Evolutionary conservation across 2,888 invertebrate species (phyloP), one percentile per base, ranked within the genome.

Genomic region (Plagodis pulveraria): DNA sequence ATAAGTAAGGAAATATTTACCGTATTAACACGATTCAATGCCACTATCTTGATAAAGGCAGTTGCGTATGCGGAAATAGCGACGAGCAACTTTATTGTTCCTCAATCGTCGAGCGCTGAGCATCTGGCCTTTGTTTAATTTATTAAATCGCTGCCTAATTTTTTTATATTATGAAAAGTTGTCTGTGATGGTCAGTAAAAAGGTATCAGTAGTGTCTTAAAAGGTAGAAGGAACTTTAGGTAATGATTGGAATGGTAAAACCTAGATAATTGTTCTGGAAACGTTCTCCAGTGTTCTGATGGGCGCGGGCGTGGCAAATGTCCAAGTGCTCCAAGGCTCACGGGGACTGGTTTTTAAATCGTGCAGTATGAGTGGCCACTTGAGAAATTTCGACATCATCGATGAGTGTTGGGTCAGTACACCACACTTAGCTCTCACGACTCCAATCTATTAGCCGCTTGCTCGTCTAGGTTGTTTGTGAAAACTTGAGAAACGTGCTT

Each of bases 231-330:
- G 22, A 22, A 22, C 22, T 22, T 22, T 22, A 22, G 22, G 4
- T 22, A 22, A 22, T 22, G 22, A 22, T 22, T 22, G 2, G 22
- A 22, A 22, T 1, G 4, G 4, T 22, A 22, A 22, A 22, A 22
- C 22, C 22, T 22, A 22, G 22, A 2, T 22, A 22, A 22, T 22
- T 22, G 22, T 22, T 4, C 22, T 22, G 22, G 22, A 76, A 76
- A 72, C 76, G 72, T 70, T 77, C 73, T 82, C 73, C 79, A 83
- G 79, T 61, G 69, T 76, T 78, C 72, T 80, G 72, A 80, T 82
- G 87, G 90, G 89, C 86, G 88, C 81, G 87, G 90, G 89, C 86
- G 88, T 89, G 90, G 90, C 89, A 86, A 81, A 71, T 79, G 78
- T 81, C 86, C 86, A 87, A 87, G 78, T 84, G 79, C 79, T 84